Evolutionary conservation across 2,797 vertebrate genomes (phyloP).

Genomic region (Champsocephalus esox): DNA sequence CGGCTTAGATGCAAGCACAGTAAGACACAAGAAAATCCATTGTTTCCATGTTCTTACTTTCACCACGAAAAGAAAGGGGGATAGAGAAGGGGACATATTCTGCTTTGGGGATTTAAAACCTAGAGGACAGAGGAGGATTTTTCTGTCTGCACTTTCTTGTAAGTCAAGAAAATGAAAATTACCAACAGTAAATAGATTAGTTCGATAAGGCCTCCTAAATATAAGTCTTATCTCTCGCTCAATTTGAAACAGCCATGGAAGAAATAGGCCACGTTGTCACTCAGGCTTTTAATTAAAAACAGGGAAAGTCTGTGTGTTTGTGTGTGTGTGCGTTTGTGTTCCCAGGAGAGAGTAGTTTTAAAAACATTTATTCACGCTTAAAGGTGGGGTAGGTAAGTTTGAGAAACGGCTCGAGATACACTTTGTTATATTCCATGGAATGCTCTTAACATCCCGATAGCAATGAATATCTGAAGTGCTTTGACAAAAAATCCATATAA

Average conservation of each 20-base stretch:
- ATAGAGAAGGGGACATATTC: conserved; percentile 36
- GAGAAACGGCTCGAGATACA: too few species aligned
- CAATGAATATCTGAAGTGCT: too few species aligned
- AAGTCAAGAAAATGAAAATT: conserved; percentile 72
- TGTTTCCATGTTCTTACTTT: conserved; percentile 60
- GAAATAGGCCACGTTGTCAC: conserved; percentile 80
- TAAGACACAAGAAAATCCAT: conserved; percentile 61
- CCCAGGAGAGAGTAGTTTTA: conserved; percentile 56
- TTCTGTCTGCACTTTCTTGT: conserved; percentile 63
- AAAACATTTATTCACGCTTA: conserved; percentile 62
- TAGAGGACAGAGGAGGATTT: conserved; percentile 58
- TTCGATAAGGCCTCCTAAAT: conserved; percentile 79
- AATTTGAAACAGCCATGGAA: conserved; percentile 78
- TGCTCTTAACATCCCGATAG: too few species aligned
- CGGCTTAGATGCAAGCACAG: conserved; percentile 57
- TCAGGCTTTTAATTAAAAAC: conserved; percentile 84
- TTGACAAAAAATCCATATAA: too few species aligned
- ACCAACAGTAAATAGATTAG: conserved; percentile 80
- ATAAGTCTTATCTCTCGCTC: conserved; percentile 79
- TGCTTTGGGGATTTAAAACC: conserved; percentile 69
- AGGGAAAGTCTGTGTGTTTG: conserved; percentile 31
- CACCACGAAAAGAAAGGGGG: conserved; percentile 23
- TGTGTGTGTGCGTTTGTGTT: conserved; percentile 17
- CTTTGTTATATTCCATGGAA: too few species aligned
- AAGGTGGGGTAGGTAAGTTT: too few species aligned